These are phyloP conservation scores for Hormaphis cornu DNA, from an alignment of 1,140 invertebrate genomes.

Conservation along the genomic window DNA sequence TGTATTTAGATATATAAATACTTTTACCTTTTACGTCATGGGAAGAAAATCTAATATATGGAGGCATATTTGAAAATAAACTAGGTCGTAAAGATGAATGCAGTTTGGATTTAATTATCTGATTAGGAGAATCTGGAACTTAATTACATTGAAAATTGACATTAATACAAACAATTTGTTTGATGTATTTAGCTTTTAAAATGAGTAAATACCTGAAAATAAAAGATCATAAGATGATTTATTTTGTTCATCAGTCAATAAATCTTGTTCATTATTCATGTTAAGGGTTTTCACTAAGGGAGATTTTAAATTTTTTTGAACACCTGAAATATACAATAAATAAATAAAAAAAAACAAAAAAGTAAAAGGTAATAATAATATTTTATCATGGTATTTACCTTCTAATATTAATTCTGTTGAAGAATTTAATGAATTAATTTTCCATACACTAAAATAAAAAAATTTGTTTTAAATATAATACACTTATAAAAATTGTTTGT, in stretches of 20 bases:
- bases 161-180: not conserved
- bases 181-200: not conserved
- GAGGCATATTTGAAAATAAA: conserved; percentile 77
- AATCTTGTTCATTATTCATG: not conserved
- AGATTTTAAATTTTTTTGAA: too few species aligned
- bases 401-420: too few species aligned
- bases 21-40: conserved; percentile 57
- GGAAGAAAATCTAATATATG: conserved; percentile 74
- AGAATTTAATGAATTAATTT: too few species aligned
- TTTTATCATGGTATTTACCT: too few species aligned
- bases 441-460: too few species aligned
- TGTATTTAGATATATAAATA: conserved; percentile 38
- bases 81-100: conserved; percentile 52
- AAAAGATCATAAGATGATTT: conserved; percentile 14
- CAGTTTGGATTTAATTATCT: not conserved
- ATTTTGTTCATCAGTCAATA: not conserved
- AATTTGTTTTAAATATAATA: too few species aligned
- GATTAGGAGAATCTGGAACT: not conserved
- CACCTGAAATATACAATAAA: too few species aligned
- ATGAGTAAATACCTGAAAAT: not conserved
- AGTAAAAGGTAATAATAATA: too few species aligned
- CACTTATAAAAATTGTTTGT: too few species aligned
- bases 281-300: not conserved
- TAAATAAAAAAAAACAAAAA: too few species aligned
- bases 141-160: not conserved